A percentile compares a stretch with the other conserved stretches of the same genome.
Conservation (phyloP, 2,888 invertebrate genomes). For the Thera britannica region DNA sequence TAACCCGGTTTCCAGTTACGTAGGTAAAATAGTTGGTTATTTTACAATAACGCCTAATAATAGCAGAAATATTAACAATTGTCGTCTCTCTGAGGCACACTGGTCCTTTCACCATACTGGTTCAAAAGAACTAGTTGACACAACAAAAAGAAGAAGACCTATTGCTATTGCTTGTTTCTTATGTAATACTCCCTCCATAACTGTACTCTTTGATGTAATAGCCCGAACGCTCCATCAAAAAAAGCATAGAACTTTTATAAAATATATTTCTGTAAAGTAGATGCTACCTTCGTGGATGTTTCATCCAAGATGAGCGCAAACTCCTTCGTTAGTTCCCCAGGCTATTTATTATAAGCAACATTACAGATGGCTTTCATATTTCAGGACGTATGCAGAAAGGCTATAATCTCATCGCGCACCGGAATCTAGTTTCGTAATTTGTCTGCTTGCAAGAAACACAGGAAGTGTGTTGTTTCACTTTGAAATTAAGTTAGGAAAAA, state of each 20-base stretch:
- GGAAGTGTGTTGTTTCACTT: slow-evolving; percentile 36
- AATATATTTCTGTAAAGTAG: background rate
- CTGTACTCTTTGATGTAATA: too few species aligned
- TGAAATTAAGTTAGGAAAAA: background rate
- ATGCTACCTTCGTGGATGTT: background rate
- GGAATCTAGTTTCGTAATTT: slow-evolving; percentile 59
- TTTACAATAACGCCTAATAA: too few species aligned
- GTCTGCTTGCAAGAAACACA: slow-evolving; percentile 48
- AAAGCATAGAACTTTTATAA: background rate
- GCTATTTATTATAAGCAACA: slow-evolving; percentile 49
- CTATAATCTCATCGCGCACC: slow-evolving; percentile 51
- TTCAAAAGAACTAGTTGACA: too few species aligned
- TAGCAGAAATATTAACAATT: too few species aligned
- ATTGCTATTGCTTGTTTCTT: too few species aligned
- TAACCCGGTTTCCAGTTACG: too few species aligned
- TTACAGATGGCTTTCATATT: slow-evolving; percentile 55
- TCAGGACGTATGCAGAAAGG: slow-evolving; percentile 54
- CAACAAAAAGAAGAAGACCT: too few species aligned
- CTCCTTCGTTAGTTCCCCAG: slow-evolving; percentile 29
- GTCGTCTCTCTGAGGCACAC: too few species aligned
- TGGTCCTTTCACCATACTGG: too few species aligned
- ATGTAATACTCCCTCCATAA: too few species aligned
- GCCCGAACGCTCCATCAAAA: background rate
- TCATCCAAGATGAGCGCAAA: slow-evolving; percentile 6
- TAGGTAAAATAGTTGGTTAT: too few species aligned